Conservation (phyloP, 2,113 vertebrate genomes). For the Caloenas nicobarica region DNA sequence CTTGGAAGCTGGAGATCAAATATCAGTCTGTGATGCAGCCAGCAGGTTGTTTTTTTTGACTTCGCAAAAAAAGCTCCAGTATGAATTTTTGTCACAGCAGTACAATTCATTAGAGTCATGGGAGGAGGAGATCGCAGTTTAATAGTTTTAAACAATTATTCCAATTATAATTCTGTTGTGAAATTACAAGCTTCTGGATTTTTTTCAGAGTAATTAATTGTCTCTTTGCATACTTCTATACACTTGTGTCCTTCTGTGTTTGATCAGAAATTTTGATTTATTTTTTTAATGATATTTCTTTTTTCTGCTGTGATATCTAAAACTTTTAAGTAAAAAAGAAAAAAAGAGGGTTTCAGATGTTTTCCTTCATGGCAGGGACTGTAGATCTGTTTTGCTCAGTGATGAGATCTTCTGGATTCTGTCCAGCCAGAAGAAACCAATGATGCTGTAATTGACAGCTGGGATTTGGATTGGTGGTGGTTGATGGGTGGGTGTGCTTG, state of each 20-base stretch:
- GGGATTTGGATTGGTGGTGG: background rate
- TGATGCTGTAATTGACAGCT: background rate
- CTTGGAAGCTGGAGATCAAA: background rate
- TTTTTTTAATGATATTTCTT: background rate
- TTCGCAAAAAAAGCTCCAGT: background rate
- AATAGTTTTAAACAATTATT: background rate
- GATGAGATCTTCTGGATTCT: background rate
- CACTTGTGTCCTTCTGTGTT: background rate
- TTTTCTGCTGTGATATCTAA: background rate
- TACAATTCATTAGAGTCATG: background rate
- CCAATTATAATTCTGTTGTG: background rate
- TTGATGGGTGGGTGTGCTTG: background rate
- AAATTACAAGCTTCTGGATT: background rate
- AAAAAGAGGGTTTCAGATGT: background rate
- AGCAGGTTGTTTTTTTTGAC: background rate
- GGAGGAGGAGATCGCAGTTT: background rate
- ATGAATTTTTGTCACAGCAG: background rate
- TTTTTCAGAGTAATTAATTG: background rate
- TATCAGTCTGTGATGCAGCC: background rate
- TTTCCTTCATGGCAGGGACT: background rate
- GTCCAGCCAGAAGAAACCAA: background rate
- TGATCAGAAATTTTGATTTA: background rate
- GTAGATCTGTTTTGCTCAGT: background rate
- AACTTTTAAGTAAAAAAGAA: background rate
- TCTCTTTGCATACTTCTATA: background rate